Evolutionary conservation across 2,888 invertebrate genomes (phyloP), one percentile per base, ranked within the genome.

Genomic region (Amiota mariae): DNA sequence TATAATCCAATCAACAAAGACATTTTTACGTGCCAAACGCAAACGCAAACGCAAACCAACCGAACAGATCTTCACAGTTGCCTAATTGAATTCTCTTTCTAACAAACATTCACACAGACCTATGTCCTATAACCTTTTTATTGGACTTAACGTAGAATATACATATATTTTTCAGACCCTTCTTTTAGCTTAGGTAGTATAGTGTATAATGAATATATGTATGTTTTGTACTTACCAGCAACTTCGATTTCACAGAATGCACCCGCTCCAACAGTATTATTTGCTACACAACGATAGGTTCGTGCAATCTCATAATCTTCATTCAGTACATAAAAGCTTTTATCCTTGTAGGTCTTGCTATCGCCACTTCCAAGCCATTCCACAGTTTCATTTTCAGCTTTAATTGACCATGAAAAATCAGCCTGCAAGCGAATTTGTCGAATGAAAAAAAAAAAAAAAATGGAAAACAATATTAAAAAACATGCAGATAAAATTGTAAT

Each of bases 241-340:
- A 94, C 94, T 86, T 93, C 93, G 74, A 92, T 90, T 87, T 94
- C 93, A 87, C 94, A 94, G 4, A 93, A 91, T 61, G 91, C 85
- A 18, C 94, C 92, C 75, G 87, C 85, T 2, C 97, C 97, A 13
- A 96, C 95, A 6, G 94, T 92, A 91, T 97, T 97, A 89, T 95
- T 96, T 36, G 95, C 96, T 81, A 93, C 92, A 89, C 97, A 97
- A 73, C 94, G 92, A 89, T 97, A 97, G 6, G 95, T 96, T 74
- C 96, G 92, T 85, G 92, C 91, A 13, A 92, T 92, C 76, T 86
- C 87, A 81, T 89, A 89, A 82, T 92, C 93, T 82, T 93, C 93
- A 81, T 93, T 93, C 76, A 94, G 90, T 48, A 92, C 91, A 76
- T 97, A 92, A 88, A 92, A 91, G 82, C 92, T 92, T 77, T 82